Evolutionary conservation across 1,140 invertebrate genomes (phyloP).

Genomic region (Tribolium madens): DNA sequence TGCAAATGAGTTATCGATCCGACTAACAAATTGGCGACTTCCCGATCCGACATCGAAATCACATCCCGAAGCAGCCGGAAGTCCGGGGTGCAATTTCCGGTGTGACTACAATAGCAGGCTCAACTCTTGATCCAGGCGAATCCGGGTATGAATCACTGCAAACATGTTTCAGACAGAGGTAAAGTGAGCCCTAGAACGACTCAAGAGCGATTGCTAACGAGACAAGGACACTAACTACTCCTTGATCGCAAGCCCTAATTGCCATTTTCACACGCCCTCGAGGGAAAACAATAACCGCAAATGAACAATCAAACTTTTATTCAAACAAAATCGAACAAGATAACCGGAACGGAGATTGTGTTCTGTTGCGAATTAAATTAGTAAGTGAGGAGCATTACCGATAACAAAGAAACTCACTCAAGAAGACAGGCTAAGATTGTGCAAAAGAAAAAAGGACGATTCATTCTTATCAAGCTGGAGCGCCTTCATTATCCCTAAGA

Average conservation of each 20-base stretch:
- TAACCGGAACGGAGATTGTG: not conserved
- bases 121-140: conserved; percentile 51
- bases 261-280: conserved; percentile 10
- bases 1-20: conserved; percentile 48
- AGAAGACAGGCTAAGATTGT: conserved; percentile 35
- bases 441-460: conserved; percentile 27
- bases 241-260: conserved; percentile 11
- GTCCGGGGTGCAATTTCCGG: conserved; percentile 60
- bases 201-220: conserved; percentile 33
- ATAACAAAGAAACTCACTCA: conserved; percentile 44
- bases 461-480: conserved; percentile 42
- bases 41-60: conserved; percentile 56
- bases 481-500: conserved; percentile 41
- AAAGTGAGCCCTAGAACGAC: conserved; percentile 4
- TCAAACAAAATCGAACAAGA: not conserved
- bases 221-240: conserved; percentile 24
- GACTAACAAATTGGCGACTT: conserved; percentile 59
- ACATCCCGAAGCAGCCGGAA: conserved; percentile 55
- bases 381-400: conserved; percentile 39
- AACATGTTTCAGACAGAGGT: conserved; percentile 51
- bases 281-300: not conserved
- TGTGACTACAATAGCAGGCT: conserved; percentile 57
- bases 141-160: conserved; percentile 56
- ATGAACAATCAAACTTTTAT: not conserved
- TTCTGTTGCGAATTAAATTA: conserved; percentile 35